Base-by-base conservation (phyloP, 2,797 vertebrate species). In the Gadopsis bispinosus region DNA sequence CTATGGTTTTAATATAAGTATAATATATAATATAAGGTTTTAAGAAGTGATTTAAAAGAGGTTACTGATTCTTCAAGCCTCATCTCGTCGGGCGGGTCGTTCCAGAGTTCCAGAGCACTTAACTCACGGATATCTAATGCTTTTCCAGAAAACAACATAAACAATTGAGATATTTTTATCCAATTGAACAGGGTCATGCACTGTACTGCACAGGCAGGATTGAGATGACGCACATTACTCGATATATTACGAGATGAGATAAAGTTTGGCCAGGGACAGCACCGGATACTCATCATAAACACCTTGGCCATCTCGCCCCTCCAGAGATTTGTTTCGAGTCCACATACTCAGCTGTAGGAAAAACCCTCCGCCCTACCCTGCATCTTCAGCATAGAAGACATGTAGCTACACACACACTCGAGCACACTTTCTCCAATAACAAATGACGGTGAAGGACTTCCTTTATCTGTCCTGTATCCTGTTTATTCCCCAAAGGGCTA, bases 331-430 rank as follows among this genome's bases (percentile, higher is more conserved):
- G 62, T 80, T 80, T 79, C 69, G 78, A 60, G 67, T 75, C 79
- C 81, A 86, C 80, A 82, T 58, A 56, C 76, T 88, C 86, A 89
- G 87, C 85, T 87, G 83, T 81, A 83, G 81, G 84, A 82, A 90
- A 80, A 83, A 66, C 20, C 71, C 31, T 73, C 35, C 33, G 58
- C 75, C 77, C 72, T 76, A 72, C 84, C 80, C 83, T 76, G 33
- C 76, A 74, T 65, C 84, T 71, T 83, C 19, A 79, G 51, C 60
- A 77, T 70, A 37, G 74, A 75, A 20, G 65, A 75, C 79, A 5
- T 56, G 65, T 51, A 76, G 59, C 67, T 48, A 2, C 54, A 69
- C 54, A 50, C 69, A 43, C 51, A 79, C 48, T 35, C 51, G 45
- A 13, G 50, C 66, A 69, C 43, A 29, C 71, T 67, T 73, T 77